These are phyloP conservation scores for Chaetophractus vellerosus DNA, from an alignment of 2,797 vertebrate genomes.

Conservation along the genomic window DNA sequence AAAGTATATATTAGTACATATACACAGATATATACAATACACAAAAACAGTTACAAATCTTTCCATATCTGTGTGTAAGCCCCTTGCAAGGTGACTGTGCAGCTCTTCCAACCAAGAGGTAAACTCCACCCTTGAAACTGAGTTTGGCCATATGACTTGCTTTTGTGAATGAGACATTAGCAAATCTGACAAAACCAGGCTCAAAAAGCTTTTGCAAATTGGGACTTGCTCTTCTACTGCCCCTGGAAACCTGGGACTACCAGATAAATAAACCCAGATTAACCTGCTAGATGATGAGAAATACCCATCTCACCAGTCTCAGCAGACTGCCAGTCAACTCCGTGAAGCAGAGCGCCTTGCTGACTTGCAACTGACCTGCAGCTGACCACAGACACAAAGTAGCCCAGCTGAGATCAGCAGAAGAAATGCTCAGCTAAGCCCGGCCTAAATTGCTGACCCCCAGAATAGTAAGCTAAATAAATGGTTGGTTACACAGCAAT, in stretches of 20 bases:
- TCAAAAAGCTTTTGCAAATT: background rate
- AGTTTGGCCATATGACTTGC: conserved; percentile 7
- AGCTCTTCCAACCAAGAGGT: conserved; percentile 44
- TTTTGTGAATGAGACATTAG: conserved; percentile 34
- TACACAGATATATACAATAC: too few species aligned
- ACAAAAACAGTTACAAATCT: conserved; percentile 39
- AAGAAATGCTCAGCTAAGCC: conserved; percentile 43
- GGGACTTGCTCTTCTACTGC: background rate
- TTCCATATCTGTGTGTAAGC: background rate
- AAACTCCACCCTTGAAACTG: background rate
- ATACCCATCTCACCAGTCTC: background rate
- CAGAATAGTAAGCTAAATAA: conserved; percentile 52
- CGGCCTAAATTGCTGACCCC: conserved; percentile 15
- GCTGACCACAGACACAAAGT: background rate
- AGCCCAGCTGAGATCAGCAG: conserved; percentile 50
- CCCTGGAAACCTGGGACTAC: background rate
- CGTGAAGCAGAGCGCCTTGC: background rate
- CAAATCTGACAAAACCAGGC: background rate
- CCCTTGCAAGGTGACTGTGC: background rate
- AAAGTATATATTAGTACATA: too few species aligned
- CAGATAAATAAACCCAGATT: background rate
- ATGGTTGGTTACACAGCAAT: conserved; percentile 20
- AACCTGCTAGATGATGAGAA: background rate
- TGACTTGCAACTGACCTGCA: conserved; percentile 24
- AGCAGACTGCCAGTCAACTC: background rate